phyloP scores from a whole-genome alignment of 2,888 invertebrate genomes.

The Rhagonycha lutea region DNA sequence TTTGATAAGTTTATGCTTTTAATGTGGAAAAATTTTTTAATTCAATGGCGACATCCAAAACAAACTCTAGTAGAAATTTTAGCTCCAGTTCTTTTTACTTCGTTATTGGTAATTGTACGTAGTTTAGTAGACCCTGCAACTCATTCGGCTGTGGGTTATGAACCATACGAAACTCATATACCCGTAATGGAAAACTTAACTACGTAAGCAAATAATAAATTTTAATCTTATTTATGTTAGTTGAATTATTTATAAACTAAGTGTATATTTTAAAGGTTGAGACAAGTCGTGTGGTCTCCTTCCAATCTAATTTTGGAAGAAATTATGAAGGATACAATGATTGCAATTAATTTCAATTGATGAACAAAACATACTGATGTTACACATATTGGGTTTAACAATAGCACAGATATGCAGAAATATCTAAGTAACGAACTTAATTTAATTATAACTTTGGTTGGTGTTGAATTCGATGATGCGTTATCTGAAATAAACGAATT shows the following conservation, averaged over 20 bases:
- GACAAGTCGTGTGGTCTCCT: conserved; percentile 21
- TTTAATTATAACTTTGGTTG: conserved; percentile 53
- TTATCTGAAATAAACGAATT: conserved; percentile 54
- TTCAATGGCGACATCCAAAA: conserved; percentile 72
- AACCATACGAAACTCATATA: conserved; percentile 11
- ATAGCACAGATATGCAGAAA: background rate
- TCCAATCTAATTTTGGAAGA: conserved; percentile 6
- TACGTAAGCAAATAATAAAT: conserved; percentile 7
- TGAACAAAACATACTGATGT: background rate
- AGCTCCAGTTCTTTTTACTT: conserved; percentile 67
- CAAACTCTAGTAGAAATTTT: conserved; percentile 70
- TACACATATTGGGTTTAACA: background rate
- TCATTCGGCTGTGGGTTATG: conserved; percentile 35
- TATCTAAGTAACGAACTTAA: conserved; percentile 21
- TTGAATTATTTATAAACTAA: background rate
- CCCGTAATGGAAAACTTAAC: conserved; percentile 8
- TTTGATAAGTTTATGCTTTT: conserved; percentile 65
- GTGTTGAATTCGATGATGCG: conserved; percentile 64
- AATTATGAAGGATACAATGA: conserved; percentile 5
- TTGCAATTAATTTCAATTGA: conserved; percentile 5
- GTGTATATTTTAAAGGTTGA: conserved; percentile 5
- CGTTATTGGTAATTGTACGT: conserved; percentile 72
- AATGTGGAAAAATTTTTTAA: conserved; percentile 81
- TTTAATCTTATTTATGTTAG: background rate
- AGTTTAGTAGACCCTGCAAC: conserved; percentile 65